These are phyloP conservation scores for Prochilodus magdalenae DNA, from an alignment of 2,113 vertebrate genomes.

Conservation along the genomic window DNA sequence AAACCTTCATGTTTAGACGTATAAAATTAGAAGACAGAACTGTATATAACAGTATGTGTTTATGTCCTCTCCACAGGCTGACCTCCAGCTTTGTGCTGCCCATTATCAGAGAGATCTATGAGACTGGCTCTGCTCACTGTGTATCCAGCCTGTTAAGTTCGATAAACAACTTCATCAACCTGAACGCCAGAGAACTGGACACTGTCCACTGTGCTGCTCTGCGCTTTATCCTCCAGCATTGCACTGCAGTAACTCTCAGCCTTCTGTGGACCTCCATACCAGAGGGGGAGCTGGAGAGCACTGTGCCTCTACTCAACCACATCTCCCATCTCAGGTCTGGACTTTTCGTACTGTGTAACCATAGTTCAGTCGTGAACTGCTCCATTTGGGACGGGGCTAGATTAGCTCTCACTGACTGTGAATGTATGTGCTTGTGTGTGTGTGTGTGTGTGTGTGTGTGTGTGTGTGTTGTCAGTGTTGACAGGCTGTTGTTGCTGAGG, in stretches of 20 bases:
- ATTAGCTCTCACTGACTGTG: too few species aligned
- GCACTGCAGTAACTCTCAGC: slow-evolving; percentile 48
- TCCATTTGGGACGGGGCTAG: too few species aligned
- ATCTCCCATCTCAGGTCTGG: slow-evolving; percentile 43
- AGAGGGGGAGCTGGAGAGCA: slow-evolving; percentile 32
- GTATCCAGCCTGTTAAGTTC: slow-evolving; percentile 45
- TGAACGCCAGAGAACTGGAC: slow-evolving; percentile 45
- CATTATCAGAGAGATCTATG: slow-evolving; percentile 42
- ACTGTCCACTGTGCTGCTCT: slow-evolving; percentile 43
- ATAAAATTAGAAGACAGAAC: too few species aligned
- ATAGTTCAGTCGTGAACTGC: too few species aligned
- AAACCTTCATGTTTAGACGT: too few species aligned
- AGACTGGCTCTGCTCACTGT: slow-evolving; percentile 21
- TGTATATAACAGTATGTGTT: not conserved
- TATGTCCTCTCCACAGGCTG: slow-evolving; percentile 31
- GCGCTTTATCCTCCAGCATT: slow-evolving; percentile 45
- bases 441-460: too few species aligned
- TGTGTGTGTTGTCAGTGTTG: slow-evolving; percentile 50
- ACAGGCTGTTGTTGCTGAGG: slow-evolving; percentile 54
- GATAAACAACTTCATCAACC: slow-evolving; percentile 30
- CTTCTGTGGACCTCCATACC: slow-evolving; percentile 55
- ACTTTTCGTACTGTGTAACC: not conserved
- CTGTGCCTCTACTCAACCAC: slow-evolving; percentile 36
- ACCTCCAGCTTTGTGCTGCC: slow-evolving; percentile 39
- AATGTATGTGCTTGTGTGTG: not conserved